Conservation (phyloP, 2,113 vertebrate genomes). For the Chionis minor region DNA sequence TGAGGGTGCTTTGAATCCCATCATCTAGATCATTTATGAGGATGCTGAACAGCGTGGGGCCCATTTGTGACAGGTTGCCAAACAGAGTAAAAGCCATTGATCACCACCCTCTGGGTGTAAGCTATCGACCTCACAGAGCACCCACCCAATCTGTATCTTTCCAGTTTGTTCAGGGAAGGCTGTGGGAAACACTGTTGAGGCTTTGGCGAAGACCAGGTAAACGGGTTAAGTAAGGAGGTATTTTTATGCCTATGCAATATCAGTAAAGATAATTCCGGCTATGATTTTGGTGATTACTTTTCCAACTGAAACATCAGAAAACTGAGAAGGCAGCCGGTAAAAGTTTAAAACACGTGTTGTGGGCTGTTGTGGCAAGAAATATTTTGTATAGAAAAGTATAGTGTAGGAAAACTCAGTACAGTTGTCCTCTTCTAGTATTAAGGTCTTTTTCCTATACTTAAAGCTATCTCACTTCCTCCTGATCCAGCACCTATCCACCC, state of each 20-base stretch:
- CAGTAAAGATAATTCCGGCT: neutral
- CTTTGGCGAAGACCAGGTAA: neutral
- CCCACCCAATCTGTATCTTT: neutral
- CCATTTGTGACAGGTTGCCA: neutral
- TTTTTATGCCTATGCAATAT: neutral
- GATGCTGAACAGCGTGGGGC: rapidly evolving
- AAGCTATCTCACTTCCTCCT: neutral
- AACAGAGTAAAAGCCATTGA: neutral
- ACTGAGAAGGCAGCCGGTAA: neutral
- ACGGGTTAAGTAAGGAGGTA: neutral
- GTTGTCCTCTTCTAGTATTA: neutral
- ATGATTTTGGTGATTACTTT: neutral
- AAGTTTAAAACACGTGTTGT: neutral
- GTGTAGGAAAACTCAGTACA: neutral
- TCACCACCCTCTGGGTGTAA: neutral
- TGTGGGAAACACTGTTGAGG: neutral
- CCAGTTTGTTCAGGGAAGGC: neutral
- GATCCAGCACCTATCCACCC: neutral
- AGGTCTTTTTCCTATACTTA: neutral
- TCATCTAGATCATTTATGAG: neutral
- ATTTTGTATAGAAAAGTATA: neutral
- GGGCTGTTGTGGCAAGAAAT: neutral
- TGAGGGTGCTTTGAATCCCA: neutral
- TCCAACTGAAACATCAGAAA: neutral
- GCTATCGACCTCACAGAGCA: neutral